Evolutionary conservation across 2,888 invertebrate species (phyloP).

Genomic region (Agonum fuliginosum): DNA sequence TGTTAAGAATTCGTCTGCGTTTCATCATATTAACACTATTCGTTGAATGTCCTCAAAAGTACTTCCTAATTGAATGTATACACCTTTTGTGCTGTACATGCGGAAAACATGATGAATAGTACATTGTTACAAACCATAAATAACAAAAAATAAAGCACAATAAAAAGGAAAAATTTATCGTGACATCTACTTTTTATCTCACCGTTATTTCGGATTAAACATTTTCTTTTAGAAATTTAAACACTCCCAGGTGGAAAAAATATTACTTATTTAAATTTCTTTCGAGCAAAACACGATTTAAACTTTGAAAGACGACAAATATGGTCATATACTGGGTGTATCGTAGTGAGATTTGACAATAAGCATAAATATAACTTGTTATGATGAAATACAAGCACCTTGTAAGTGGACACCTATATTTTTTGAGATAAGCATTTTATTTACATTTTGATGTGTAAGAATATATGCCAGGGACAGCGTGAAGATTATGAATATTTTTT

Average conservation of each 20-base stretch:
- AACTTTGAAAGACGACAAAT: slow-evolving; percentile 26
- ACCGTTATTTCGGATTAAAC: slow-evolving; percentile 29
- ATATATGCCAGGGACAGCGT: slow-evolving; percentile 49
- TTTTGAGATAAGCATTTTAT: slow-evolving; percentile 36
- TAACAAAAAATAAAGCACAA: neutral
- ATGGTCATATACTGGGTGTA: slow-evolving; percentile 50
- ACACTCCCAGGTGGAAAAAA: slow-evolving; percentile 8
- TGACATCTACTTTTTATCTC: slow-evolving; percentile 23
- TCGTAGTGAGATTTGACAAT: slow-evolving; percentile 5
- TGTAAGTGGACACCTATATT: slow-evolving; percentile 32
- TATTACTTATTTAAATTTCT: slow-evolving; percentile 36
- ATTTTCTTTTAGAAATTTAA: slow-evolving; percentile 14
- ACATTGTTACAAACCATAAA: neutral
- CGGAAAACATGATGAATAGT: neutral
- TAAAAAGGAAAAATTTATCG: slow-evolving; percentile 21
- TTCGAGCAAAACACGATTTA: slow-evolving; percentile 8
- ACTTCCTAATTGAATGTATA: neutral
- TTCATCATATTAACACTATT: slow-evolving; percentile 15
- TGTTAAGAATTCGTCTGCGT: neutral
- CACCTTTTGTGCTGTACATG: neutral
- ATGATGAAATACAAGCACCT: slow-evolving; percentile 34
- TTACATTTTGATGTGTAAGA: slow-evolving; percentile 1
- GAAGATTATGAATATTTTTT: slow-evolving; percentile 28
- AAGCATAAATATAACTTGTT: slow-evolving; percentile 34
- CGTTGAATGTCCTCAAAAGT: neutral